phyloP scores from a whole-genome alignment of 2,888 invertebrate genomes.

The Osmoderma eremita region DNA sequence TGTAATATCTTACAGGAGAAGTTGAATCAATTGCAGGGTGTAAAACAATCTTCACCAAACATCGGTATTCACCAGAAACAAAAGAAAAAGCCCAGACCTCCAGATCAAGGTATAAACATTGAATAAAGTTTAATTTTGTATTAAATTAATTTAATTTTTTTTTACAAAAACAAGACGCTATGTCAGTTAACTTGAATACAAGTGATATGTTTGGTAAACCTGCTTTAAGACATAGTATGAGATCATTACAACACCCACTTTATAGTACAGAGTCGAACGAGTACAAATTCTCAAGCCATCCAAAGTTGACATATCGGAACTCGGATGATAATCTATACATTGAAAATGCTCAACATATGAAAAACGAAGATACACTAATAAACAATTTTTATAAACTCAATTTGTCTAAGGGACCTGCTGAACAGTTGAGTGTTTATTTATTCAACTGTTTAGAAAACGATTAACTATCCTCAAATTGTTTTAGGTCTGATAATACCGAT shows the following conservation, averaged over 20 bases:
- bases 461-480: conserved; percentile 25
- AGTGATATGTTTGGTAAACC: conserved; percentile 57
- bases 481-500: conserved; percentile 45
- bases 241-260: conserved; percentile 56
- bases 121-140: neutral
- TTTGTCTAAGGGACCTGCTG: conserved; percentile 42
- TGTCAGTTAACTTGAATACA: conserved; percentile 56
- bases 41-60: conserved; percentile 51
- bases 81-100: conserved; percentile 64
- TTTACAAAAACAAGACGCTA: conserved; percentile 55
- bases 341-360: conserved; percentile 47
- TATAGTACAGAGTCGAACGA: conserved; percentile 51
- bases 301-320: conserved; percentile 54
- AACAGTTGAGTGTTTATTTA: conserved; percentile 33
- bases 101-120: conserved; percentile 55
- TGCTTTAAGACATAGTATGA: conserved; percentile 58
- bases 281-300: conserved; percentile 52
- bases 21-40: conserved; percentile 64
- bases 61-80: conserved; percentile 56
- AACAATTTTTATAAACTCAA: conserved; percentile 48
- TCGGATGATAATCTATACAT: conserved; percentile 54
- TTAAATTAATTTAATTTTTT: conserved; percentile 11
- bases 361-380: conserved; percentile 57
- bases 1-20: conserved; percentile 69
- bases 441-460: conserved; percentile 1